phyloP scores from a whole-genome alignment of 1,140 invertebrate species.

The Drosophila kikkawai region DNA sequence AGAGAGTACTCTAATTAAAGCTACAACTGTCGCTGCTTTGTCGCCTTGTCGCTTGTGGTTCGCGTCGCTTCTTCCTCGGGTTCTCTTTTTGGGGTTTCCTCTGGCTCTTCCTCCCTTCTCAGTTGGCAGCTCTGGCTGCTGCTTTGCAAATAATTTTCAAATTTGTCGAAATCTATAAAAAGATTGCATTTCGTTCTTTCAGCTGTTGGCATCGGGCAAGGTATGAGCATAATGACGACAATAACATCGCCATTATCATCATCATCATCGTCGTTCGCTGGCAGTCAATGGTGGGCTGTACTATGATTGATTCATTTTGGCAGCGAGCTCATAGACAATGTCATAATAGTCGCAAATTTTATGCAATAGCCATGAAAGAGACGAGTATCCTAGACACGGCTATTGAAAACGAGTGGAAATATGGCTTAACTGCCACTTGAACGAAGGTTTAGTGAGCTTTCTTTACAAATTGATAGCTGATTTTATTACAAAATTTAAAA shows the following conservation, averaged over 20 bases:
- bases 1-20: slow-evolving; percentile 73
- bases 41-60: slow-evolving; percentile 36
- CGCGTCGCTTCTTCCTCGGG: slow-evolving; percentile 22
- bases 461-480: background rate
- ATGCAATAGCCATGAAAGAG: slow-evolving; percentile 38
- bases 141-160: slow-evolving; percentile 78
- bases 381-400: background rate
- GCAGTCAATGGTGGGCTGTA: slow-evolving; percentile 62
- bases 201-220: slow-evolving; percentile 72
- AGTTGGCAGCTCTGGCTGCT: slow-evolving; percentile 71
- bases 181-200: slow-evolving; percentile 78
- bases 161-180: slow-evolving; percentile 84
- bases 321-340: slow-evolving; percentile 40
- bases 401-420: background rate
- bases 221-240: slow-evolving; percentile 79
- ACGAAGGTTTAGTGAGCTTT: background rate
- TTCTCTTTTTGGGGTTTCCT: slow-evolving; percentile 27
- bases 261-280: slow-evolving; percentile 40
- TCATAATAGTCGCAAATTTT: slow-evolving; percentile 51
- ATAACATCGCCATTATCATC: slow-evolving; percentile 45
- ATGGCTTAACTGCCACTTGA: background rate
- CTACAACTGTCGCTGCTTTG: slow-evolving; percentile 55
- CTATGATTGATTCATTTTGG: slow-evolving; percentile 77
- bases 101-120: slow-evolving; percentile 31
- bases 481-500: background rate